Evolutionary conservation across 1,140 invertebrate genomes (phyloP).

Genomic region (Parasteatoda tepidariorum): DNA sequence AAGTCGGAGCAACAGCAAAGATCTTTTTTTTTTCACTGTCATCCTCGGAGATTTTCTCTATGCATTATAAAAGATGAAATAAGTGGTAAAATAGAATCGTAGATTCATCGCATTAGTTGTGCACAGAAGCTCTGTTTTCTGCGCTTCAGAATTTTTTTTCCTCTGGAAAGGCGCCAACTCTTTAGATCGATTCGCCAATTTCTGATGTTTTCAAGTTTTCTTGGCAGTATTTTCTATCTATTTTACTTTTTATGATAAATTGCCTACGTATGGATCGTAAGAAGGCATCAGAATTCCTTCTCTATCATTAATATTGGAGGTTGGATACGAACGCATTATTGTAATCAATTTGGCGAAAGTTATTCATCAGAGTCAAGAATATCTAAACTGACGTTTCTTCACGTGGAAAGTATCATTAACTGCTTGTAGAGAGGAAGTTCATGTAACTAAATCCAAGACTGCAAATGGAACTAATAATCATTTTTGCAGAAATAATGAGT

Average conservation of each 20-base stretch:
- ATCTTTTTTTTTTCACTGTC: too few relatives aligned
- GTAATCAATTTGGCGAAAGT: conserved; percentile 51
- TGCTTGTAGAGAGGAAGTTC: neutral
- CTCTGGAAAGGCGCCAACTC: conserved; percentile 32
- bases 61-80: too few relatives aligned
- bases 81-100: conserved; percentile 27
- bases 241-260: conserved; percentile 43
- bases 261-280: conserved; percentile 32
- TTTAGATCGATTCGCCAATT: conserved; percentile 44
- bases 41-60: too few relatives aligned
- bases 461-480: too few relatives aligned
- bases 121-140: conserved; percentile 38
- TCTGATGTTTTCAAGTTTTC: conserved; percentile 46
- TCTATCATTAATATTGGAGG: conserved; percentile 43
- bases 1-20: too few relatives aligned
- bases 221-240: conserved; percentile 43
- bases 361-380: conserved; percentile 52
- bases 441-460: neutral
- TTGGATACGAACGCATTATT: conserved; percentile 31
- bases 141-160: conserved; percentile 19
- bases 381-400: conserved; percentile 51
- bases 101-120: conserved; percentile 38
- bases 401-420: conserved; percentile 50
- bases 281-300: conserved; percentile 34
- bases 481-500: too few relatives aligned